Evolutionary conservation across 1,140 invertebrate species (phyloP), one percentile per base, ranked within the genome.

Genomic region (Caenorhabditis tropicalis): DNA sequence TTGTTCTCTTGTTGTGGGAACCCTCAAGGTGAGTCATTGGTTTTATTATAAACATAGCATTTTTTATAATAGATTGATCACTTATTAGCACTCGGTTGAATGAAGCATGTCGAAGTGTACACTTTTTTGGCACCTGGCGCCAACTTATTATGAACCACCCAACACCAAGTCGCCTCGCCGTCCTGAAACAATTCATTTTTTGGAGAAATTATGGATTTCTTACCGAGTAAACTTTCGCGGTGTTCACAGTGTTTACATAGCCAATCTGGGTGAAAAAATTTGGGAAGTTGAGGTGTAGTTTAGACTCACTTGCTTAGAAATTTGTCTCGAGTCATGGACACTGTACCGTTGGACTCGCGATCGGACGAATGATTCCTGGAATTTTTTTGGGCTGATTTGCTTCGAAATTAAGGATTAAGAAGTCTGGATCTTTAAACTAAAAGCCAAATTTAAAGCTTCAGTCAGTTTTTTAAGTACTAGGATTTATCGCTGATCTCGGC

Each of bases 231-330:
- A 74, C 65, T 27, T 36, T 12, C 1, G 65, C 65, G 2, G 36
- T 74, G 36, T 74, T 74, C 19, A 74, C 65, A 21, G 65, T 74
- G 65, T 74, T 74, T 0, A 74, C n/a, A 43, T 74, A 74, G 7
- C 65, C 65, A 46, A 74, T 24, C 65, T 74, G 36, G 24, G 43
- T 43, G 39, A 43, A 46, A 19, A 21, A 24, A 4, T 24, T 1
- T 24, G n/a, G 6, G 29, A 6, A 24, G 9, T 46, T 2, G 7
- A 74, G 2, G 1, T 19, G 24, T n/a, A n/a, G n/a, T n/a, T 9
- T 5, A 3, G n/a, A 24, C 3, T 74, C 7, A 74, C 65, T 36
- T 74, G 65, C n/a, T 74, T 74, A 12, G 65, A 74, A 46, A 74
- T 43, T 19, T 74, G 65, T 39, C 43, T n/a, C 21, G 65, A 43